Evolutionary conservation across 2,113 vertebrate genomes (phyloP).

Genomic region (Tupaia tana): DNA sequence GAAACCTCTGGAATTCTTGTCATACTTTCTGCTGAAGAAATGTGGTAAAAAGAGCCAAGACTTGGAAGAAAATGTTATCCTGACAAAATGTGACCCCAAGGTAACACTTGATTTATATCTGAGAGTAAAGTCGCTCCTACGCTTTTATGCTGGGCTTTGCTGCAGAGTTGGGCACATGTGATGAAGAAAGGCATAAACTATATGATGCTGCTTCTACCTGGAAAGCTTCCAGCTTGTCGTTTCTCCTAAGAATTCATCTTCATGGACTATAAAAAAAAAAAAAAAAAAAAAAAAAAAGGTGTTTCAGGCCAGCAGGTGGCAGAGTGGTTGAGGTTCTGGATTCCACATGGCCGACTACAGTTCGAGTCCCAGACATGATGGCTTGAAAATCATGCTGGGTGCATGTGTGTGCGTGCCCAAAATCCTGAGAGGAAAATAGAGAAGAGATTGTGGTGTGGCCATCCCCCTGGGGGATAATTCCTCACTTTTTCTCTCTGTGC

Average conservation of each 20-base stretch:
- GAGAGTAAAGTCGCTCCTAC: conserved; percentile 75
- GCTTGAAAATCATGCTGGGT: no score
- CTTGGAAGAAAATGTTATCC: conserved; percentile 40
- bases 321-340: no score
- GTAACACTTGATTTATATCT: neutral
- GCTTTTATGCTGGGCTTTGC: neutral
- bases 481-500: no score
- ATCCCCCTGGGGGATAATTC: no score
- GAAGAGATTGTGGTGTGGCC: no score
- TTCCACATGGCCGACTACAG: no score
- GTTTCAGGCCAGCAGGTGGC: neutral
- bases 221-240: neutral
- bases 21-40: conserved; percentile 84
- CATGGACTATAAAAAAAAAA: neutral
- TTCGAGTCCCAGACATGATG: no score
- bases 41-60: conserved; percentile 54
- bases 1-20: conserved; percentile 88
- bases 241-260: conserved; percentile 19
- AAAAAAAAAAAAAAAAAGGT: neutral
- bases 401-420: no score
- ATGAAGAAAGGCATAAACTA: neutral
- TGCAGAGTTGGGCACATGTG: neutral
- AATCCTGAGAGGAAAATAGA: no score
- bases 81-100: conserved; percentile 29
- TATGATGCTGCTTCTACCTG: neutral